phyloP scores from a whole-genome alignment of 2,888 invertebrate genomes.

The Phyllotreta cruciferae region DNA sequence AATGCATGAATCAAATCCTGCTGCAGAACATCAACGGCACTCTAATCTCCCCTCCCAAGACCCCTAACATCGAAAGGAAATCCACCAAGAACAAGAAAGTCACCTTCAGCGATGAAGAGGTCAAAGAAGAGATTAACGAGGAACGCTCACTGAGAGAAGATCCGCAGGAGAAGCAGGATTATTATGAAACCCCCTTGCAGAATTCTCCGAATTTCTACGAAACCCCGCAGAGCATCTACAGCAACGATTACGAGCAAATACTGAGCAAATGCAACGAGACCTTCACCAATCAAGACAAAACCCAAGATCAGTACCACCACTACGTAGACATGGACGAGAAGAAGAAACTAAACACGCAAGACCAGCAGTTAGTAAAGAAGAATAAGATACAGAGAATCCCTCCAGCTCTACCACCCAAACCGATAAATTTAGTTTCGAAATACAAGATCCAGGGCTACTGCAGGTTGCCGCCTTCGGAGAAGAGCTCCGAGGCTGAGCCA shows the following conservation, averaged over 20 bases:
- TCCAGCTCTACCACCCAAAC: slow-evolving; percentile 81
- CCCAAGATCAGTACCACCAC: slow-evolving; percentile 57
- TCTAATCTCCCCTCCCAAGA: slow-evolving; percentile 58
- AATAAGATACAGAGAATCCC: slow-evolving; percentile 70
- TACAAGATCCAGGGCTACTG: slow-evolving; percentile 63
- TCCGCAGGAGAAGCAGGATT: slow-evolving; percentile 48
- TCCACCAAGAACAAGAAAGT: slow-evolving; percentile 54
- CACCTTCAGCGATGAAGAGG: slow-evolving; percentile 58
- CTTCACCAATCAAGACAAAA: slow-evolving; percentile 43
- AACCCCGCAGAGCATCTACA: slow-evolving; percentile 75
- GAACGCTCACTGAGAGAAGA: slow-evolving; percentile 41
- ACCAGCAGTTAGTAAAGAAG: slow-evolving; percentile 51
- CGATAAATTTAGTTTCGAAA: slow-evolving; percentile 74
- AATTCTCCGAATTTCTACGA: slow-evolving; percentile 66
- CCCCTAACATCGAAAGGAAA: slow-evolving; percentile 56
- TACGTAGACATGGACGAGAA: slow-evolving; percentile 70
- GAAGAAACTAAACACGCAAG: slow-evolving; percentile 44
- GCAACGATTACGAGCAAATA: slow-evolving; percentile 78
- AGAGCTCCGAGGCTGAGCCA: slow-evolving; percentile 63
- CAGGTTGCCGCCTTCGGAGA: slow-evolving; percentile 43
- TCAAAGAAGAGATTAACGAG: slow-evolving; percentile 34
- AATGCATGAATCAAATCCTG: slow-evolving; percentile 86
- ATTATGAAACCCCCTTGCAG: slow-evolving; percentile 60
- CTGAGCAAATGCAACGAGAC: slow-evolving; percentile 62
- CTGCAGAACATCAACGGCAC: slow-evolving; percentile 72